Conservation (phyloP, 2,888 invertebrate species). For the Erebia ligea region DNA sequence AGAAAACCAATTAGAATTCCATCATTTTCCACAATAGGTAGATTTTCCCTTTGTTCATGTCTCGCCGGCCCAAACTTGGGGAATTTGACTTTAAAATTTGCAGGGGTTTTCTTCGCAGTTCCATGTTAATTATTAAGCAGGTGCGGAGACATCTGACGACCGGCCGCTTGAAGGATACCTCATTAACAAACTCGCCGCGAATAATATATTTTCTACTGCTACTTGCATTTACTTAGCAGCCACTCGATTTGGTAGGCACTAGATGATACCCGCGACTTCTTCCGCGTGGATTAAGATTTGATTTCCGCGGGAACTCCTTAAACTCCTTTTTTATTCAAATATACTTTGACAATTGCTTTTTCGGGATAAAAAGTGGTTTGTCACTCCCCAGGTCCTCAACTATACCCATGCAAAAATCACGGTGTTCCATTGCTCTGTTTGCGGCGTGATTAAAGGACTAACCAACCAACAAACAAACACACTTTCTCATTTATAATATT, state of each 20-base stretch:
- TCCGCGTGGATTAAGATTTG: too few species aligned
- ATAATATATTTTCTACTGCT: conserved; percentile 30
- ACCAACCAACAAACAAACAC: too few species aligned
- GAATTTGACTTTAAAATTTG: conserved; percentile 76
- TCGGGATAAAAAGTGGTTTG: too few species aligned
- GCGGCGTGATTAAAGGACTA: too few species aligned
- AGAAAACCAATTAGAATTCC: conserved; percentile 42
- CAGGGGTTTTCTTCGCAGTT: conserved; percentile 58
- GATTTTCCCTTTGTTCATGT: conserved; percentile 44
- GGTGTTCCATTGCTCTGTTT: too few species aligned
- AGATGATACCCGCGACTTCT: too few species aligned
- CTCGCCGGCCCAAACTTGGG: conserved; percentile 55
- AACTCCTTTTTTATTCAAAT: too few species aligned
- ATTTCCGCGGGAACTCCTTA: too few species aligned
- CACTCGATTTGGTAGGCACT: neutral
- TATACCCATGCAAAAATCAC: too few species aligned
- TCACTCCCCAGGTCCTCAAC: too few species aligned
- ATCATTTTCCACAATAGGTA: conserved; percentile 33
- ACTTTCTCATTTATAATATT: too few species aligned
- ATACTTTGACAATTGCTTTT: too few species aligned
- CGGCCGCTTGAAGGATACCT: conserved; percentile 40
- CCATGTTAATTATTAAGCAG: conserved; percentile 72
- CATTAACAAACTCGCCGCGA: conserved; percentile 45
- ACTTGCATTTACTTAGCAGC: conserved; percentile 8
- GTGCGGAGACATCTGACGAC: conserved; percentile 61